Evolutionary conservation across 2,797 vertebrate genomes (phyloP).

Genomic region (Diceros bicornis): DNA sequence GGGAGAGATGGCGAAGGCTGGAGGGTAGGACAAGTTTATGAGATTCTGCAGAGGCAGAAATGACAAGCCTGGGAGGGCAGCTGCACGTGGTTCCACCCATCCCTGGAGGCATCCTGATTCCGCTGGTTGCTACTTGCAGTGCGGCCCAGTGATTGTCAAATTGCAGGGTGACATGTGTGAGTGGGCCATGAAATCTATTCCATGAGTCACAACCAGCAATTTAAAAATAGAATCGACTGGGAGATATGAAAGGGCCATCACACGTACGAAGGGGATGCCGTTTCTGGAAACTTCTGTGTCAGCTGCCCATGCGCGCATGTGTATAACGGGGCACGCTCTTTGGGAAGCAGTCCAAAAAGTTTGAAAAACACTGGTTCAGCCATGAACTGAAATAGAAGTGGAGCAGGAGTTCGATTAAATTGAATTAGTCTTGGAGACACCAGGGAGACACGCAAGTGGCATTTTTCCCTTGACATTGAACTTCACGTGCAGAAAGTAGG

Average conservation of each 20-base stretch:
- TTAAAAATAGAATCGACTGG: background rate
- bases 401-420: fast-evolving
- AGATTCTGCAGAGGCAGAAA: background rate
- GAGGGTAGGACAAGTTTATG: background rate
- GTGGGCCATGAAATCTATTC: background rate
- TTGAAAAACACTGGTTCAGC: background rate
- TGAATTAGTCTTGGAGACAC: background rate
- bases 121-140: fast-evolving
- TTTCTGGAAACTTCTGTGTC: fast-evolving
- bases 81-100: fast-evolving
- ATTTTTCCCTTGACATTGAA: fast-evolving
- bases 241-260: background rate
- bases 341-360: fast-evolving
- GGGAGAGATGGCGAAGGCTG: fast-evolving
- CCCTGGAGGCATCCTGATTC: fast-evolving
- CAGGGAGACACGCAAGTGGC: fast-evolving
- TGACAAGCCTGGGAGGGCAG: fast-evolving
- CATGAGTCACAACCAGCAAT: background rate
- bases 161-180: fast-evolving
- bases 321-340: fast-evolving
- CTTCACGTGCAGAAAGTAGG: background rate
- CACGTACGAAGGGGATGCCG: fast-evolving
- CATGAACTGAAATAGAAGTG: fast-evolving
- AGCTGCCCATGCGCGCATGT: fast-evolving
- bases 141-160: background rate